These are phyloP conservation scores for Mormyrus hasselquistii DNA, from an alignment of 2,797 vertebrate species.

Conservation along the genomic window DNA sequence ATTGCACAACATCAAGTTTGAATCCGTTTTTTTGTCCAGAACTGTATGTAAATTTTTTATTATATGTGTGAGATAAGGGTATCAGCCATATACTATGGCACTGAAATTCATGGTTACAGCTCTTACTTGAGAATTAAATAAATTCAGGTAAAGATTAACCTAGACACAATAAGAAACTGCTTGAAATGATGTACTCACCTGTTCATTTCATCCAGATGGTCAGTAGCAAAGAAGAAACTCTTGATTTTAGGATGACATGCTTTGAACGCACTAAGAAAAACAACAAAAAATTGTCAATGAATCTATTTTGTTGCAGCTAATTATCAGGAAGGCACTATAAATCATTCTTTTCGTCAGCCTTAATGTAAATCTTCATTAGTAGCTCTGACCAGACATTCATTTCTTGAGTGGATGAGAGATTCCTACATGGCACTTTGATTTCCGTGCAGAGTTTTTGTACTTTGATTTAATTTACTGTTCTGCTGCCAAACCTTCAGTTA, in stretches of 20 bases:
- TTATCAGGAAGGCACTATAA: not conserved
- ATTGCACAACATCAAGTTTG: not conserved
- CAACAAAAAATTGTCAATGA: not conserved
- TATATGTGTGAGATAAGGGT: not conserved
- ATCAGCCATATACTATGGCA: not conserved
- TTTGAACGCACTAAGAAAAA: slow-evolving; percentile 76
- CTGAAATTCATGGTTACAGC: not conserved
- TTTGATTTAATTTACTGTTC: not conserved
- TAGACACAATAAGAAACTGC: not conserved
- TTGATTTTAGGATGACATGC: slow-evolving; percentile 88
- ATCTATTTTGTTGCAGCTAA: not conserved
- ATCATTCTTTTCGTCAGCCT: not conserved
- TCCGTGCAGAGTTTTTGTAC: not conserved
- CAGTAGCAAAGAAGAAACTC: slow-evolving; percentile 86
- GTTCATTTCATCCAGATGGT: slow-evolving; percentile 87
- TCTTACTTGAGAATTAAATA: not conserved
- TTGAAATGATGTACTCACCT: slow-evolving; percentile 55
- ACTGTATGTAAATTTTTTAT: not conserved
- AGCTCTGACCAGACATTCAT: not conserved
- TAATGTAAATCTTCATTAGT: not conserved
- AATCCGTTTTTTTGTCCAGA: not conserved
- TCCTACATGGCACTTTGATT: not conserved
- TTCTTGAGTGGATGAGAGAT: not conserved
- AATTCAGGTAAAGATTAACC: not conserved
- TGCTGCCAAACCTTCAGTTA: not conserved